A percentile compares a stretch with the other conserved stretches of the same genome.
phyloP scores from a whole-genome alignment of 2,113 vertebrate genomes.

The Ictalurus punctatus region DNA sequence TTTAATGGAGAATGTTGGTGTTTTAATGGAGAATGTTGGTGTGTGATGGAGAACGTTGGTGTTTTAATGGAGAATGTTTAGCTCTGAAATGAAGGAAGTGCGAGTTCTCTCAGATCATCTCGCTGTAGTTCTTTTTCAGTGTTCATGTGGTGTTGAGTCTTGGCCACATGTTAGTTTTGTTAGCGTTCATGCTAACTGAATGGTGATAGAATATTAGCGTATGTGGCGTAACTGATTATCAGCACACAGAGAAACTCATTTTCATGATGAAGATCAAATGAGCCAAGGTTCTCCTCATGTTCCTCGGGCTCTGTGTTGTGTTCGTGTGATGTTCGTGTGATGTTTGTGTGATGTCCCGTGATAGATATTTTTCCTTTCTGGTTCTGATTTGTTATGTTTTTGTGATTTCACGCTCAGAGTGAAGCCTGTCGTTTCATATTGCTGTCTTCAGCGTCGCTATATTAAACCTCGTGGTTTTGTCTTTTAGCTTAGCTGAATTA shows the following conservation, averaged over 20 bases:
- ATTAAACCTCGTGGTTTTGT: constrained; percentile 11
- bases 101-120: neutral
- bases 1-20: neutral
- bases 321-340: neutral
- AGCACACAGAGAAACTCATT: neutral
- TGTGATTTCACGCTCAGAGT: constrained; percentile 18
- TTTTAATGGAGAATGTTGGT: neutral
- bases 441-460: neutral
- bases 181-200: neutral
- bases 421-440: constrained; percentile 23
- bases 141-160: neutral
- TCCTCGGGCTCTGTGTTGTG: neutral
- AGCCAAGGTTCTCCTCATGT: neutral
- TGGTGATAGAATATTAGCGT: neutral
- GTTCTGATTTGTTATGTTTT: neutral
- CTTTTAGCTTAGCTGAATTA: constrained; percentile 36
- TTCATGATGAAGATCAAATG: neutral
- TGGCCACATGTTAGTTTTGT: neutral
- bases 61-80: neutral
- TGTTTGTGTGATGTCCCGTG: neutral
- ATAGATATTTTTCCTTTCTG: neutral
- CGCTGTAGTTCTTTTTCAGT: neutral
- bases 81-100: neutral
- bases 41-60: neutral
- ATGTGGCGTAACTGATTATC: neutral